Conservation (phyloP, 1,140 invertebrate genomes). For the Dinoponera quadriceps region DNA sequence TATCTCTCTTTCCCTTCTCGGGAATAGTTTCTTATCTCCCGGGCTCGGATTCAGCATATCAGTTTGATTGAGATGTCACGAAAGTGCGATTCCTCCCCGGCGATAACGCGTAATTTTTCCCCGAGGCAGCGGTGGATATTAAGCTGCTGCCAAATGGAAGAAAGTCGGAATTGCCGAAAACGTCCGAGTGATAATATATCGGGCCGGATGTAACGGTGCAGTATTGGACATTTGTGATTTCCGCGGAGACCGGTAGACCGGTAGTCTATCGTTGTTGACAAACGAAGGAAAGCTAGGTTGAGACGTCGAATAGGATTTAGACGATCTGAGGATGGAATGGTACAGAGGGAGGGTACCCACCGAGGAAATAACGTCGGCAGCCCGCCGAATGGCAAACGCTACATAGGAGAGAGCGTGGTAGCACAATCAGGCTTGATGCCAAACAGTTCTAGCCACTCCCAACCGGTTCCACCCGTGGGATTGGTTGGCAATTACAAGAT, state of each 20-base stretch:
- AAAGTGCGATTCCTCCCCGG: not conserved
- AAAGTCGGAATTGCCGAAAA: slow-evolving; percentile 49
- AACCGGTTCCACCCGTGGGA: slow-evolving; percentile 82
- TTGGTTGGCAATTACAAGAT: slow-evolving; percentile 86
- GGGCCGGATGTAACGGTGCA: slow-evolving; percentile 28
- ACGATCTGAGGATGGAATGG: slow-evolving; percentile 70
- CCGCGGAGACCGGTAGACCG: slow-evolving; percentile 68
- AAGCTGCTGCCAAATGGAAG: slow-evolving; percentile 42
- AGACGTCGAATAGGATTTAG: slow-evolving; percentile 75
- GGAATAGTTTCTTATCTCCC: not conserved
- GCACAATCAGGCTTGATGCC: slow-evolving; percentile 85
- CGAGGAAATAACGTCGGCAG: slow-evolving; percentile 73
- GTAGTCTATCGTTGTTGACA: slow-evolving; percentile 68
- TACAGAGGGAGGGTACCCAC: slow-evolving; percentile 59
- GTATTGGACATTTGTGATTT: slow-evolving; percentile 71
- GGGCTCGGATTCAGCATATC: not conserved
- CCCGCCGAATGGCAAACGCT: slow-evolving; percentile 78
- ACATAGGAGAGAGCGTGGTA: slow-evolving; percentile 74
- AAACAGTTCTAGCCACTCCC: slow-evolving; percentile 82
- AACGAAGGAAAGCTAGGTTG: slow-evolving; percentile 67
- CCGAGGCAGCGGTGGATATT: not conserved
- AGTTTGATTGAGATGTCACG: not conserved
- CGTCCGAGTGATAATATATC: slow-evolving; percentile 52
- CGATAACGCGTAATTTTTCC: not conserved
- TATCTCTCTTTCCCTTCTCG: not conserved